phyloP scores from a whole-genome alignment of 1,140 invertebrate genomes.

The Drosophila punjabiensis region DNA sequence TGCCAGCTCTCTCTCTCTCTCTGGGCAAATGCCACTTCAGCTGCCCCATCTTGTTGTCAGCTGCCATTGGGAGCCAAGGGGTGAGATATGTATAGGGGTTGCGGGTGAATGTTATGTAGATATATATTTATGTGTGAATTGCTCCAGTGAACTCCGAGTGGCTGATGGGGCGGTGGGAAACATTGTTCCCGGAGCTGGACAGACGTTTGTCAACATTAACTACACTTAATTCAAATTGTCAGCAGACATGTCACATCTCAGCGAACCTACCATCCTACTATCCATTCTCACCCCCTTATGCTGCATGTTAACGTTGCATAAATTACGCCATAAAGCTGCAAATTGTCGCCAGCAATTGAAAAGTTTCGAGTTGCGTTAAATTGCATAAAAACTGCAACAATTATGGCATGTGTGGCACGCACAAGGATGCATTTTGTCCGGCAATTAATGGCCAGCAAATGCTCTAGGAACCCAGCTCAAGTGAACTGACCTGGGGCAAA shows the following conservation, averaged over 20 bases:
- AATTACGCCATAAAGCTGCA: slow-evolving; percentile 49
- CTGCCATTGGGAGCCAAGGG: slow-evolving; percentile 12
- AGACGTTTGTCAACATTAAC: slow-evolving; percentile 77
- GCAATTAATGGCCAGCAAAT: slow-evolving; percentile 45
- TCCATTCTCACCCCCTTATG: not conserved
- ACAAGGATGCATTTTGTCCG: slow-evolving; percentile 30
- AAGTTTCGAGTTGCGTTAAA: slow-evolving; percentile 42
- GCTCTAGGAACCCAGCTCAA: not conserved
- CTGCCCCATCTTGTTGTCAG: slow-evolving; percentile 27
- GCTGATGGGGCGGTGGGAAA: slow-evolving; percentile 21
- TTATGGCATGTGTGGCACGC: slow-evolving; percentile 47
- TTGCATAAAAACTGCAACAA: slow-evolving; percentile 50
- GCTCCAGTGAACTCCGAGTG: slow-evolving; percentile 29
- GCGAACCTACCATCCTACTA: not conserved
- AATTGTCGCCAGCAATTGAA: slow-evolving; percentile 51
- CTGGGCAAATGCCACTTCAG: slow-evolving; percentile 60
- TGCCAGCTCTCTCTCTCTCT: slow-evolving; percentile 26
- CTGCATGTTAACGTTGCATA: slow-evolving; percentile 36
- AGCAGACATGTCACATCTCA: slow-evolving; percentile 42
- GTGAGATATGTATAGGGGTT: slow-evolving; percentile 37
- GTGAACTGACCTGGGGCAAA: slow-evolving; percentile 36
- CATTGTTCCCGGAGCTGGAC: slow-evolving; percentile 40
- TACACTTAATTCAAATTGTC: slow-evolving; percentile 81
- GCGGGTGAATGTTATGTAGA: slow-evolving; percentile 17
- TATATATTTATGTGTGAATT: slow-evolving; percentile 1